phyloP scores from a whole-genome alignment of 2,888 invertebrate genomes.

The Pterobdella sp. region DNA sequence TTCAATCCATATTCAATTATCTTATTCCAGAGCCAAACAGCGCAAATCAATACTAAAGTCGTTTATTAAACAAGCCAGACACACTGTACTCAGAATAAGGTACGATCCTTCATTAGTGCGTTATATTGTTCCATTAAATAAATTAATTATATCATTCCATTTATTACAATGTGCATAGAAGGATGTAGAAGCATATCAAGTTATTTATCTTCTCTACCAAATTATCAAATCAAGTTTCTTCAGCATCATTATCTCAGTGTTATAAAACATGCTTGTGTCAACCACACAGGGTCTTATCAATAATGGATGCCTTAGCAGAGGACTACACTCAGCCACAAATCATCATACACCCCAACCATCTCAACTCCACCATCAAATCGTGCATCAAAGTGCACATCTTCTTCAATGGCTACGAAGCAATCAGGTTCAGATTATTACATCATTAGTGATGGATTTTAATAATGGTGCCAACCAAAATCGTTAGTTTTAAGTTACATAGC shows the following conservation, averaged over 20 bases:
- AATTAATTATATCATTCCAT: too few species aligned
- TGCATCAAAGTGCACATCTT: slow-evolving; percentile 86
- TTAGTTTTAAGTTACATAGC: not conserved
- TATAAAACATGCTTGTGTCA: too few species aligned
- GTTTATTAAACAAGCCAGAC: slow-evolving; percentile 89
- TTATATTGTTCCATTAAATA: too few species aligned
- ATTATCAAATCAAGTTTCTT: too few species aligned
- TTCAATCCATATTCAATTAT: not conserved
- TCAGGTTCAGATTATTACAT: slow-evolving; percentile 48
- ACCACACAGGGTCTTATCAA: not conserved
- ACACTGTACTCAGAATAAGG: slow-evolving; percentile 49
- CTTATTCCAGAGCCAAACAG: not conserved
- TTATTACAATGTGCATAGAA: too few species aligned
- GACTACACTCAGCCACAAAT: slow-evolving; percentile 90
- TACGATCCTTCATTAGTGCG: too few species aligned
- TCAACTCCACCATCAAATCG: slow-evolving; percentile 86
- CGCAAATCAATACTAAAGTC: slow-evolving; percentile 80
- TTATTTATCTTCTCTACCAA: too few species aligned
- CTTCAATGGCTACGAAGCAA: slow-evolving; percentile 52
- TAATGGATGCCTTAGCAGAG: slow-evolving; percentile 81
- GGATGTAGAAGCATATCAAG: too few species aligned
- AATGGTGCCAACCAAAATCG: not conserved
- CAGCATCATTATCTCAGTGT: too few species aligned
- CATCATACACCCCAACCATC: slow-evolving; percentile 87
- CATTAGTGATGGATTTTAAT: not conserved